Percentiles rank a stretch among this genome's conserved stretches.
These are phyloP conservation scores for Grammomys surdaster DNA, from an alignment of 2,113 vertebrate genomes.

Conservation along the genomic window DNA sequence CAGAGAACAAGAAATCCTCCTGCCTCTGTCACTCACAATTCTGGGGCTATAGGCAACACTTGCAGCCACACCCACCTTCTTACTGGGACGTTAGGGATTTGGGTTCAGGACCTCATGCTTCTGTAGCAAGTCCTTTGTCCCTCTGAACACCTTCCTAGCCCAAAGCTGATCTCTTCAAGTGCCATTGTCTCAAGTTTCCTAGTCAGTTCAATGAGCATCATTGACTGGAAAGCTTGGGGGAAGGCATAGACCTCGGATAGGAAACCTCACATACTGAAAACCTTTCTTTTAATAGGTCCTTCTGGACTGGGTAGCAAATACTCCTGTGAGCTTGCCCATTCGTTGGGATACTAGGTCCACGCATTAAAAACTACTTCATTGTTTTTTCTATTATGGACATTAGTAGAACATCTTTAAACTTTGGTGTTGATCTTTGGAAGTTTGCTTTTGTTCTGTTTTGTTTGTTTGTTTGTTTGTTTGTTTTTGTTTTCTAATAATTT, in stretches of 20 bases:
- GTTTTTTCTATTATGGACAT: constrained; percentile 21
- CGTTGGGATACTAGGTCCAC: neutral
- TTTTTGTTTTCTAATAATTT: constrained; percentile 9
- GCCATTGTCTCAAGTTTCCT: constrained; percentile 15
- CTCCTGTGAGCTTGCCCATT: neutral
- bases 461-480: too few relatives aligned
- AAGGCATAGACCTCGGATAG: neutral
- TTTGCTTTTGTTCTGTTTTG: neutral
- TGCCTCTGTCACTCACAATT: neutral
- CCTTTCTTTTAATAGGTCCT: neutral
- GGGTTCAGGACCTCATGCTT: neutral
- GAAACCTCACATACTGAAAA: constrained; percentile 31
- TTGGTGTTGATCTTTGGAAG: constrained; percentile 16
- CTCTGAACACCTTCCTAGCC: neutral
- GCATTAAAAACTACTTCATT: constrained; percentile 19
- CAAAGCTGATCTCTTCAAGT: neutral
- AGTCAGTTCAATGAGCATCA: neutral
- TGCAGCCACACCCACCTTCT: neutral
- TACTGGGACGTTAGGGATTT: too few relatives aligned
- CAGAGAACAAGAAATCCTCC: neutral
- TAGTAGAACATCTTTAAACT: constrained; percentile 18
- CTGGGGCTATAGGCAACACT: neutral
- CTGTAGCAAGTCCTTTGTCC: neutral
- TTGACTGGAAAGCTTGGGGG: neutral
- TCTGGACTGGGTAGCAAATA: constrained; percentile 29